Conservation (phyloP, 2,888 invertebrate species). For the Melangyna quadrimaculata region DNA sequence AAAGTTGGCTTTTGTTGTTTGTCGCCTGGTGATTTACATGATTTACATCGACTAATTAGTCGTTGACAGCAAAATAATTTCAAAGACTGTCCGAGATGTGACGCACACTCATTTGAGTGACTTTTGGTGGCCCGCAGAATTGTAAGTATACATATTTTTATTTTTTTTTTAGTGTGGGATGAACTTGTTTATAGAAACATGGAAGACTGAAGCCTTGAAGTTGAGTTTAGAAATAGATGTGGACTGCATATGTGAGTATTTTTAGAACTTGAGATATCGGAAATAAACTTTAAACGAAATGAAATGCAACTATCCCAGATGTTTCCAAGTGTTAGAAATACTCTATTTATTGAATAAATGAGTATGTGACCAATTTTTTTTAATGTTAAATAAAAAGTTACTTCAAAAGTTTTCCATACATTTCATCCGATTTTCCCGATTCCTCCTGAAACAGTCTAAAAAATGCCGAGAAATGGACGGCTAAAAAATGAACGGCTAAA, state of each 20-base stretch:
- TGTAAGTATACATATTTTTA: background rate
- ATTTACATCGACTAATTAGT: conserved; percentile 71
- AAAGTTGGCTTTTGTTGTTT: conserved; percentile 47
- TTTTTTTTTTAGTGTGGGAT: conserved; percentile 29
- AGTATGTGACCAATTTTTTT: too few species aligned
- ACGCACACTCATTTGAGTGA: conserved; percentile 19
- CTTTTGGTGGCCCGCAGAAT: conserved; percentile 44
- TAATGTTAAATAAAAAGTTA: too few species aligned
- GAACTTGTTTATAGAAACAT: conserved; percentile 50
- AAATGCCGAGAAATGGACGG: too few species aligned
- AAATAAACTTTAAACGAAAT: background rate
- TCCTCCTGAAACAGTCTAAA: too few species aligned
- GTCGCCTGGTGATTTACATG: conserved; percentile 60
- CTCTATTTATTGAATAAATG: too few species aligned
- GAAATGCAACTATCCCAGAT: too few species aligned
- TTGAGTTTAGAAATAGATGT: background rate
- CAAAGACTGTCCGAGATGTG: conserved; percentile 58
- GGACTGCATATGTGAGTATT: too few species aligned
- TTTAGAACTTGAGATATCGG: background rate
- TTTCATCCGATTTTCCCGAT: too few species aligned
- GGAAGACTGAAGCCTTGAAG: conserved; percentile 38
- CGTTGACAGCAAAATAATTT: conserved; percentile 69
- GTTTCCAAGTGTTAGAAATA: too few species aligned
- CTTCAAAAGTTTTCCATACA: too few species aligned
- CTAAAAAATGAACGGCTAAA: too few species aligned